Evolutionary conservation across 2,797 vertebrate species (phyloP).

Genomic region (Chiloscyllium punctatum): DNA sequence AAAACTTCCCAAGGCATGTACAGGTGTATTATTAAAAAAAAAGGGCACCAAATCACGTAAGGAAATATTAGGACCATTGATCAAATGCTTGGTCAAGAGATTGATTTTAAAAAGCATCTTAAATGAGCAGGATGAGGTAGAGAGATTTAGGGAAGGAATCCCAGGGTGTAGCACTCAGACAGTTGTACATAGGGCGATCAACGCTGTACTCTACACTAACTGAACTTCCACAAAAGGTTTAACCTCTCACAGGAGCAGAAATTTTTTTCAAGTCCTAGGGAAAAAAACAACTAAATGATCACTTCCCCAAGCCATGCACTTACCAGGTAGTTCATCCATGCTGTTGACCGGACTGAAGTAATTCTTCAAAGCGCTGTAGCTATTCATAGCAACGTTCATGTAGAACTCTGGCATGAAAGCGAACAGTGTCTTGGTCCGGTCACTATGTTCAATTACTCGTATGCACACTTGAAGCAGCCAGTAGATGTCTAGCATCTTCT

Average conservation of each 20-base stretch:
- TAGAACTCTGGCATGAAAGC: slow-evolving; percentile 95
- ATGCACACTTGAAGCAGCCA: slow-evolving; percentile 89
- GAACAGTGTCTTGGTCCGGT: slow-evolving; percentile 77
- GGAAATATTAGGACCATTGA: background rate
- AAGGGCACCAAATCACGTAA: no score
- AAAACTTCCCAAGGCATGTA: background rate
- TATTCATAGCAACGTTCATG: slow-evolving; percentile 95
- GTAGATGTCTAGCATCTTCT: slow-evolving; percentile 94
- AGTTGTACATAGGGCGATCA: background rate
- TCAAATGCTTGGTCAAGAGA: background rate
- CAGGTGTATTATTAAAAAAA: background rate
- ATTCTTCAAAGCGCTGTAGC: slow-evolving; percentile 95
- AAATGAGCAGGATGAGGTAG: background rate
- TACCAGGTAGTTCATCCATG: slow-evolving; percentile 94
- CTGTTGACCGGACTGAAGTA: slow-evolving; percentile 90
- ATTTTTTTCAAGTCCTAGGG: background rate
- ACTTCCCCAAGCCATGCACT: slow-evolving; percentile 17
- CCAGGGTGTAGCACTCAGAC: background rate
- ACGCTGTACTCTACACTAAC: background rate
- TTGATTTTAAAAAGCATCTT: background rate
- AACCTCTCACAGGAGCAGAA: background rate
- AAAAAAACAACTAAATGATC: background rate
- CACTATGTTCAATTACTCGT: slow-evolving; percentile 80
- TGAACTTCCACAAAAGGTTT: background rate
- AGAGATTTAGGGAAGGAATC: background rate